Evolutionary conservation across 2,888 invertebrate species (phyloP), one percentile per base, ranked within the genome.

Genomic region (Tachina fera): DNA sequence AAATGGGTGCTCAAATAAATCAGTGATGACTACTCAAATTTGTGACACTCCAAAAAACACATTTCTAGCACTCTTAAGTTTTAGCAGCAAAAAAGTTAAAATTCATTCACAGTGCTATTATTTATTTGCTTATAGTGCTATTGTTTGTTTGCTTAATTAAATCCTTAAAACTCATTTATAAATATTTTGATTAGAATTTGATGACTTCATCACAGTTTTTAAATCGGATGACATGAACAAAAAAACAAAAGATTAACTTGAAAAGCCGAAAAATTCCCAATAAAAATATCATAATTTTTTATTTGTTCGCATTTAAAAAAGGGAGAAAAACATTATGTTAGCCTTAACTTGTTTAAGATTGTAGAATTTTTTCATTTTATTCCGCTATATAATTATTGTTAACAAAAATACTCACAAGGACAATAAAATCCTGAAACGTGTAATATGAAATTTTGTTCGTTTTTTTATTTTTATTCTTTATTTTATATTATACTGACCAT

Each of bases 401-500:
- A 74, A 45, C 43, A 63, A 53, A 65, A 10, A 45, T 10, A 22
- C 14, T 41, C 22, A 49, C 45, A 11, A 72, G 47, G 14, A 67
- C 6, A 16, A 58, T 60, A n/a, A 58, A 67, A 60, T 71, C 22
- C n/a, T 56, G n/a, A 60, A 83, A 31, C 71, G 39, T 43, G 63
- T 65, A 16, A 71, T 63, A 19, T 41, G n/a, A 45, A 53, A 71
- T 41, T 39, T 1, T 51, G 39, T 61, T 51, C 2, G 0, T 58
- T 47, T 47, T n/a, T 16, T 71, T 39, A 39, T 3, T 71, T 49
- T 87, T 88, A 89, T 83, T 84, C 86, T 88, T 87, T 87, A 89
- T 89, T 89, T 89, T 72, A 43, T 83, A 56, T 86, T 88, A 87
- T 72, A 86, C 87, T 86, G 87, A 77, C 88, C 78, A 45, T 76